Percentiles rank a stretch among this genome's conserved stretches.
These are phyloP conservation scores for Heliconius aoede DNA, from an alignment of 2,888 invertebrate genomes.

Conservation along the genomic window DNA sequence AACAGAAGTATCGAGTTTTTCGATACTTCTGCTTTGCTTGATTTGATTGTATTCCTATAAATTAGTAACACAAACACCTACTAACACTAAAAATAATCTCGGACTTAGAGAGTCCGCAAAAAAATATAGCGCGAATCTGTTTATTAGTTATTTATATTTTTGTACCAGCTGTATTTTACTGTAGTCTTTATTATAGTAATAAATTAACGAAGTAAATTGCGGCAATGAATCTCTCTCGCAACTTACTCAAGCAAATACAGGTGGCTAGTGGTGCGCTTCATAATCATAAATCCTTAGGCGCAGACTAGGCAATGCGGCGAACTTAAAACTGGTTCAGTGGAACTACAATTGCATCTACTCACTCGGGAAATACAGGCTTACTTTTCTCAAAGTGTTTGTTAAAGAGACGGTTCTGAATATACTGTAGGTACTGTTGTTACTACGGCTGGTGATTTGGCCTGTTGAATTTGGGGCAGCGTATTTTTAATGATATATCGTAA, in stretches of 20 bases:
- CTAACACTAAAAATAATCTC: neutral
- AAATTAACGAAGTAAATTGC: conserved; percentile 39
- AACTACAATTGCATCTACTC: conserved; percentile 22
- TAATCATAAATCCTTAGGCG: conserved; percentile 37
- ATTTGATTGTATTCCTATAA: neutral
- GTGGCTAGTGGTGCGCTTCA: conserved; percentile 36
- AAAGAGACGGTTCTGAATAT: conserved; percentile 2
- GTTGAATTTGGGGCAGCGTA: neutral
- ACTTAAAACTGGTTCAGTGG: conserved; percentile 30
- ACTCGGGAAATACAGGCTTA: conserved; percentile 14
- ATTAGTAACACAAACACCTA: neutral
- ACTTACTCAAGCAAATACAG: conserved; percentile 39
- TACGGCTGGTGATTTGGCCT: neutral
- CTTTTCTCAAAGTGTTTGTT: conserved; percentile 21
- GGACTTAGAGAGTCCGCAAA: neutral
- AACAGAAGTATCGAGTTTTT: neutral
- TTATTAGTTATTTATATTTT: conserved; percentile 22
- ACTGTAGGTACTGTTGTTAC: neutral
- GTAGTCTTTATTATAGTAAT: conserved; percentile 36
- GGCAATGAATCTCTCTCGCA: conserved; percentile 40
- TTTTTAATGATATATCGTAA: neutral
- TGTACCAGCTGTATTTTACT: conserved; percentile 5
- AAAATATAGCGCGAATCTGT: neutral
- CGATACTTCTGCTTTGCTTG: too few species aligned
- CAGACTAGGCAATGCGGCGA: conserved; percentile 24